phyloP scores from a whole-genome alignment of 2,113 vertebrate species.

The Petrocephalus zakoni region DNA sequence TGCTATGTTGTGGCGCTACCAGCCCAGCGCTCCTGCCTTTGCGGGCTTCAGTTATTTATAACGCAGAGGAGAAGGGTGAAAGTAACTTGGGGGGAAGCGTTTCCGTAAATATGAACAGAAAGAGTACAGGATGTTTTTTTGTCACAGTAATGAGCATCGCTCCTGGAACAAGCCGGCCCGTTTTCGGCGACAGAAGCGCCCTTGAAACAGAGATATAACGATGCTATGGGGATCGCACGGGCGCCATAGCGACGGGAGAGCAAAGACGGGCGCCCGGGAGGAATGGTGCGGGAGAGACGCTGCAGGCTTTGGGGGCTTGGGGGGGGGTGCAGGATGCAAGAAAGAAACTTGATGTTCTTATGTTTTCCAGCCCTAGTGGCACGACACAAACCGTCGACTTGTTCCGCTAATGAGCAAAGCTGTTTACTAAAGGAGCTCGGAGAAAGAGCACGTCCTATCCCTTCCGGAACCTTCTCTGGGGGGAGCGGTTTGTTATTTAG shows the following conservation, averaged over 20 bases:
- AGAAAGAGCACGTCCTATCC: not conserved
- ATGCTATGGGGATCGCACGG: not conserved
- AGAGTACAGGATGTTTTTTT: not conserved
- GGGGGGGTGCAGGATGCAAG: not conserved
- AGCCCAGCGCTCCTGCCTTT: not conserved
- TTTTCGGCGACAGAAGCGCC: not conserved
- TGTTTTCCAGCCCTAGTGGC: not conserved
- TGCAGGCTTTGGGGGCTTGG: not conserved
- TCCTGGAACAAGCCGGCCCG: not conserved
- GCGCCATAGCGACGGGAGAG: not conserved
- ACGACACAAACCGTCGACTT: not conserved
- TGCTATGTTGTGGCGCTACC: not conserved
- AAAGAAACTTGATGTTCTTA: not conserved
- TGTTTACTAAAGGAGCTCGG: not conserved
- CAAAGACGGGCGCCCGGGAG: not conserved
- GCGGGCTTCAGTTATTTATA: not conserved
- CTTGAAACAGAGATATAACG: not conserved
- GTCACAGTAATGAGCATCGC: not conserved
- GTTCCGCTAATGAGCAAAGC: conserved; percentile 10
- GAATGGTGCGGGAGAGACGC: not conserved
- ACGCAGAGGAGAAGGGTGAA: not conserved
- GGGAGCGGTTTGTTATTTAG: not conserved
- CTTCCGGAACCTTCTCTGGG: not conserved
- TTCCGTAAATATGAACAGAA: not conserved
- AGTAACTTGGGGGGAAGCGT: not conserved